These are phyloP conservation scores for Arge pagana DNA, from an alignment of 2,888 invertebrate species.

Conservation along the genomic window DNA sequence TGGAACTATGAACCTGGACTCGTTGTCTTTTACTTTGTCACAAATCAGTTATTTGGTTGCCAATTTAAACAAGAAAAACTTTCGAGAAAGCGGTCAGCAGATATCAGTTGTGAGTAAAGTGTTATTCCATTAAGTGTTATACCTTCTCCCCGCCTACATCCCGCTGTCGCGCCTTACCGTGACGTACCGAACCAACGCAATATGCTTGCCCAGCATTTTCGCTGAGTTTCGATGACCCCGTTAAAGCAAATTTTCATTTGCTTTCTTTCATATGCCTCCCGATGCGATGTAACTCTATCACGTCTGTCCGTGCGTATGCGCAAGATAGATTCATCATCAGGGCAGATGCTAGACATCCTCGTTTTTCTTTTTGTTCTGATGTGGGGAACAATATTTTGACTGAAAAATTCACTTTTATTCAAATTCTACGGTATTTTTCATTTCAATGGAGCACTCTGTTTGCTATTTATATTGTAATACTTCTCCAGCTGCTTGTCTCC, in stretches of 20 bases:
- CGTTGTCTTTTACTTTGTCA: slow-evolving; percentile 97
- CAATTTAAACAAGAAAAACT: slow-evolving; percentile 95
- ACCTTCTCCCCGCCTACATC: slow-evolving; percentile 16
- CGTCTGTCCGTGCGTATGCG: too few species aligned
- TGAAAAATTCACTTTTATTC: too few species aligned
- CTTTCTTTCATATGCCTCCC: too few species aligned
- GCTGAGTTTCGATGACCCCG: slow-evolving; percentile 10
- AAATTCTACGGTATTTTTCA: too few species aligned
- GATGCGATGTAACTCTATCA: too few species aligned
- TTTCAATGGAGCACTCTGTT: too few species aligned
- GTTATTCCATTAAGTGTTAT: slow-evolving; percentile 39
- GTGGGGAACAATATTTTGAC: too few species aligned
- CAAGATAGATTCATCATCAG: too few species aligned
- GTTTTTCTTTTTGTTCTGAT: too few species aligned
- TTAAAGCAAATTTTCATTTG: slow-evolving; percentile 4
- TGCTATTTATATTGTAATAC: too few species aligned
- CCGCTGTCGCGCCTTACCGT: slow-evolving; percentile 25
- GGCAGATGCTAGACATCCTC: too few species aligned
- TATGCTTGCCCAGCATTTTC: slow-evolving; percentile 36
- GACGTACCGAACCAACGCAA: slow-evolving; percentile 38
- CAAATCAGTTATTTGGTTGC: slow-evolving; percentile 97
- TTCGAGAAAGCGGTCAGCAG: slow-evolving; percentile 86
- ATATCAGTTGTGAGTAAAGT: slow-evolving; percentile 80
- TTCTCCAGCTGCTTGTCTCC: too few species aligned
- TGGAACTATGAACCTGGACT: slow-evolving; percentile 99